Conservation (phyloP, 1,140 invertebrate genomes). For the Galleria mellonella region DNA sequence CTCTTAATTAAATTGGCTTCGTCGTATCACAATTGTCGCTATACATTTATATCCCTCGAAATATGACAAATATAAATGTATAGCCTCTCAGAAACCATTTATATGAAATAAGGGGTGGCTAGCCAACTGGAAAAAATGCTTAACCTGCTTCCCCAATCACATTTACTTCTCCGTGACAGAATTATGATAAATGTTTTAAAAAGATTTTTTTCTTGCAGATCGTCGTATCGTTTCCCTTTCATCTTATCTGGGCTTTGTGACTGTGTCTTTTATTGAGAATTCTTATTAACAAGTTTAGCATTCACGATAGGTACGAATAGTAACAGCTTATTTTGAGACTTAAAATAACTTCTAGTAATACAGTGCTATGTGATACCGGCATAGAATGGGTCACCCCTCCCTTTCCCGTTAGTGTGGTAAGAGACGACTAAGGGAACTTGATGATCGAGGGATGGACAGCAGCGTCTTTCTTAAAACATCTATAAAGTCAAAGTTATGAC, state of each 20-base stretch:
- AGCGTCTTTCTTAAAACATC: too few species aligned
- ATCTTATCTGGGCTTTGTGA: constrained; percentile 8
- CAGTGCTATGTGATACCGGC: too few species aligned
- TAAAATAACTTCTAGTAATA: too few species aligned
- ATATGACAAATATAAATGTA: constrained; percentile 29
- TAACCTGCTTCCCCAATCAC: constrained; percentile 48
- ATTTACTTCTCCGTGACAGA: constrained; percentile 37
- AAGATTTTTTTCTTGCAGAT: constrained; percentile 13
- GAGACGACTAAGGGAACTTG: too few species aligned
- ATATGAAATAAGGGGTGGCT: constrained; percentile 37
- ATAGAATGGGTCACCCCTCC: too few species aligned
- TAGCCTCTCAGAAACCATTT: constrained; percentile 25
- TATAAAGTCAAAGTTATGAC: too few species aligned
- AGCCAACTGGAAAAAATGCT: constrained; percentile 48
- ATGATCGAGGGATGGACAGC: too few species aligned
- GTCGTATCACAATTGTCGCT: constrained; percentile 33
- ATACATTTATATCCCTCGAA: constrained; percentile 27
- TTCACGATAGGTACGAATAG: too few species aligned
- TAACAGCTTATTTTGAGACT: too few species aligned
- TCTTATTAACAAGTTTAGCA: too few species aligned
- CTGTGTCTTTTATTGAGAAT: neutral
- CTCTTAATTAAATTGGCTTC: constrained; percentile 42
- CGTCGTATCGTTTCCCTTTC: constrained; percentile 12
- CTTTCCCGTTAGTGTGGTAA: too few species aligned
- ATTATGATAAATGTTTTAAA: constrained; percentile 37